phyloP scores from a whole-genome alignment of 92 coral and sea anemone genomes.

The Epizoanthus scotinus region DNA sequence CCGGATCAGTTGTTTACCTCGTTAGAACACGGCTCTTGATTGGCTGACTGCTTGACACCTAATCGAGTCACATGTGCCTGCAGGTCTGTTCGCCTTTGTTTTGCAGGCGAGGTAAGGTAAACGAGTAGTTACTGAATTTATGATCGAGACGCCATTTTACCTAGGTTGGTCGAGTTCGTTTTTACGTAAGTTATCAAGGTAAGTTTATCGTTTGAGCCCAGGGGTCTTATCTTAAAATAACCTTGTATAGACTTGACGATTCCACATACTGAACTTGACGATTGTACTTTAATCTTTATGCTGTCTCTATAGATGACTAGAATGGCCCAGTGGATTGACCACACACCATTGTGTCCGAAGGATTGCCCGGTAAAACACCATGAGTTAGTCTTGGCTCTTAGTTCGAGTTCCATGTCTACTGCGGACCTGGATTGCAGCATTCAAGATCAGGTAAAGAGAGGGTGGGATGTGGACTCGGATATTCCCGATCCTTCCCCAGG shows the following conservation, averaged over 20 bases:
- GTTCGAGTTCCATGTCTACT: slow-evolving; percentile 41
- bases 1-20: slow-evolving; percentile 18
- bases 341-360: slow-evolving; percentile 39
- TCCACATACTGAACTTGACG: neutral
- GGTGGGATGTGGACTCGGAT: slow-evolving; percentile 39
- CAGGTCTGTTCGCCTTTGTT: slow-evolving; percentile 32
- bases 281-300: neutral
- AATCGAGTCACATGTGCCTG: slow-evolving; percentile 21
- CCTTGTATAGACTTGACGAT: neutral
- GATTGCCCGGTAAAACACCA: slow-evolving; percentile 36
- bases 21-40: slow-evolving; percentile 10
- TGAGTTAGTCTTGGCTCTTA: slow-evolving; percentile 36
- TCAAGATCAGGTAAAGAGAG: slow-evolving; percentile 41
- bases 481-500: slow-evolving; percentile 36
- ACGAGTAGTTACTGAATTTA: neutral
- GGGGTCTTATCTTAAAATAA: neutral
- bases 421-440: slow-evolving; percentile 37
- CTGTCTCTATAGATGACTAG: slow-evolving; percentile 10
- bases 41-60: slow-evolving; percentile 7
- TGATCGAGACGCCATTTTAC: slow-evolving; percentile 44
- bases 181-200: neutral
- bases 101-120: slow-evolving; percentile 35
- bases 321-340: slow-evolving; percentile 43
- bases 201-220: neutral
- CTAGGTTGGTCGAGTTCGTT: slow-evolving; percentile 29